Base-by-base conservation (phyloP, 1,140 invertebrate species). In the Drosophila ercepeae region DNA sequence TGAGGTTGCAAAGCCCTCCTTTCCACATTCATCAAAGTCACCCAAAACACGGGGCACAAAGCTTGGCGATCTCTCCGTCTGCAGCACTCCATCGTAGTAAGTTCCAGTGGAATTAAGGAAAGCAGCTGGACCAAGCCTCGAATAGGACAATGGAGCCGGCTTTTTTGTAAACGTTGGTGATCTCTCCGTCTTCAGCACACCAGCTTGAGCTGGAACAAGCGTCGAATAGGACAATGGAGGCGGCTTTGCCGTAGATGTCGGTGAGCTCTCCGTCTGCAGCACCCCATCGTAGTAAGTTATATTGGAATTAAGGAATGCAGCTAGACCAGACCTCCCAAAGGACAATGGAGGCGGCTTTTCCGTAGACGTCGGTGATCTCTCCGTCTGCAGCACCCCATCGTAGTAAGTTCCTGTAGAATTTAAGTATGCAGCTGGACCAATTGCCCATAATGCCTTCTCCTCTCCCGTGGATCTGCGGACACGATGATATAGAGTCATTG, bases 11-110 rank as follows among this genome's bases (percentile, higher is more conserved):
- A 42, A 42, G 14, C 39, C 39, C 39, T 42, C 39, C 8, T 4
- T 42, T 16, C 39, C 39, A 9, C 39, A 42, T n/a, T 42, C 39
- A 16, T 18, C 39, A 18, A 18, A 42, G 39, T 42, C 39, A 3
- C 14, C 16, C 16, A 18, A 16, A 9, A 42, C 39, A 18, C 39
- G 39, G 16, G 39, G 39, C 6, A 18, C 14, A 42, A 91, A 39
- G 4, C 16, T 1, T 1, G 13, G 5, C 9, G 29, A 32, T n/a
- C 11, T 3, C 9, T 11, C 29, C 9, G 9, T 32, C 4, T 39
- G 36, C 36, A 39, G 8, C 13, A 39, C 36, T 3, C 36, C 14
- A 39, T 39, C 4, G 36, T 39, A 39, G 11, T 39, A 39, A 11
- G 36, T 39, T 14, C 36, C 36, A 5, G 36, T 14, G 16, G 14